Conservation (phyloP, 2,797 vertebrate species). For the Etheostoma perlongum region DNA sequence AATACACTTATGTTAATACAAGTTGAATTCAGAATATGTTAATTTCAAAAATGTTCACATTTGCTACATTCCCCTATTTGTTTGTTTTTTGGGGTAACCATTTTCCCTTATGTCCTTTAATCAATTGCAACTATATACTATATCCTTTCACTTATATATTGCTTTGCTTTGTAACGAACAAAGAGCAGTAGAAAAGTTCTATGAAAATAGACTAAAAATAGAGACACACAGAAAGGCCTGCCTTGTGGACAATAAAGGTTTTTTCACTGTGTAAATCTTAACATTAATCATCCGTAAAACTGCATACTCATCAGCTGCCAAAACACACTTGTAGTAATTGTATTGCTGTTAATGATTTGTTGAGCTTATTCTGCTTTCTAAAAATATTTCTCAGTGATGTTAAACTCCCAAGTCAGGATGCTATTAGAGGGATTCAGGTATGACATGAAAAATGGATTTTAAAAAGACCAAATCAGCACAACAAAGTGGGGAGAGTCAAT, state of each 20-base stretch:
- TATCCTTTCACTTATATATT: neutral
- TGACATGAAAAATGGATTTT: constrained; percentile 71
- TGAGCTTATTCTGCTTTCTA: constrained; percentile 20
- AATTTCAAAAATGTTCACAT: neutral
- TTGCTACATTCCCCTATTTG: neutral
- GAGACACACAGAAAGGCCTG: neutral
- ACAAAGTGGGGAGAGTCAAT: constrained; percentile 71
- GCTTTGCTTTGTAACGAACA: constrained; percentile 2
- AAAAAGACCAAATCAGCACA: constrained; percentile 70
- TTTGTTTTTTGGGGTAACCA: neutral
- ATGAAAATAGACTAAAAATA: neutral
- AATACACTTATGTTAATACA: neutral
- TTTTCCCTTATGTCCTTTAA: neutral
- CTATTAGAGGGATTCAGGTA: constrained; percentile 51
- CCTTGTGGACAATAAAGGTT: constrained; percentile 11
- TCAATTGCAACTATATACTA: neutral
- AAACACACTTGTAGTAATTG: constrained; percentile 23
- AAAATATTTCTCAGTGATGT: constrained; percentile 21
- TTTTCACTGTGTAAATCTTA: constrained; percentile 23
- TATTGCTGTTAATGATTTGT: constrained; percentile 43
- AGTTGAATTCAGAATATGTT: neutral
- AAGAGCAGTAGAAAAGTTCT: neutral
- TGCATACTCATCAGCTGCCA: constrained; percentile 40
- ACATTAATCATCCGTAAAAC: constrained; percentile 57
- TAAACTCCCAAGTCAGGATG: constrained; percentile 39